Evolutionary conservation across 2,888 invertebrate genomes (phyloP), one percentile per base, ranked within the genome.

Genomic region (Trachelus iudaicus): DNA sequence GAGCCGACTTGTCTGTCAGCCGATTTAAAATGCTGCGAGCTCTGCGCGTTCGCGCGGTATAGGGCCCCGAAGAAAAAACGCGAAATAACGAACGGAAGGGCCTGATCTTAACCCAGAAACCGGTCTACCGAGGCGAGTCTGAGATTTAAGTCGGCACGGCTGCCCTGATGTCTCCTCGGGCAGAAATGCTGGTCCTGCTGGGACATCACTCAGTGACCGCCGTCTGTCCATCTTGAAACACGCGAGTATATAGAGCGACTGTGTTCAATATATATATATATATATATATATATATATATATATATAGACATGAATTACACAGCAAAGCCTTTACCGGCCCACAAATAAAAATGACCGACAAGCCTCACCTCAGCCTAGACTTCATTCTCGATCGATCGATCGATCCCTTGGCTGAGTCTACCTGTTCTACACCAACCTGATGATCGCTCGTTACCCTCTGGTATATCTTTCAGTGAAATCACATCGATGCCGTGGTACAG

Each of bases 81-180:
- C 82, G 85, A 86, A 87, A 87, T 88, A 87, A 88, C 84, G 87
- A 87, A 85, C 80, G 84, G 82, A 83, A 83, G 82, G 81, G 73
- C 83, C 69, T 68, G 77, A 56, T 78, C 75, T 76, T 78, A 78
- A 69, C 34, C 79, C 79, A 81, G 81, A 82, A 84, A 84, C 83
- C 84, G 83, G 85, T 83, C 83, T 56, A 9, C 80, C 79, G 76
- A 75, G 69, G 56, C 78, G 78, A 75, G 75, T 73, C 76, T 73
- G 73, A 71, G 76, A 69, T 82, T 71, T 34, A 34, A 71, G 71
- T 71, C 71, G 71, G 71, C 71, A 71, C 71, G 71, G 34, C 71
- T 31, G 31, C 71, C 31, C 71, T 71, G 71, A 71, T 71, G 71
- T 71, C 33, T 71, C 71, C 71, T 31, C 71, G 30, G 34, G 71